Percentiles rank a stretch among this genome's conserved stretches.
phyloP scores from a whole-genome alignment of 2,797 vertebrate species.

The Synaphobranchus kaupii region DNA sequence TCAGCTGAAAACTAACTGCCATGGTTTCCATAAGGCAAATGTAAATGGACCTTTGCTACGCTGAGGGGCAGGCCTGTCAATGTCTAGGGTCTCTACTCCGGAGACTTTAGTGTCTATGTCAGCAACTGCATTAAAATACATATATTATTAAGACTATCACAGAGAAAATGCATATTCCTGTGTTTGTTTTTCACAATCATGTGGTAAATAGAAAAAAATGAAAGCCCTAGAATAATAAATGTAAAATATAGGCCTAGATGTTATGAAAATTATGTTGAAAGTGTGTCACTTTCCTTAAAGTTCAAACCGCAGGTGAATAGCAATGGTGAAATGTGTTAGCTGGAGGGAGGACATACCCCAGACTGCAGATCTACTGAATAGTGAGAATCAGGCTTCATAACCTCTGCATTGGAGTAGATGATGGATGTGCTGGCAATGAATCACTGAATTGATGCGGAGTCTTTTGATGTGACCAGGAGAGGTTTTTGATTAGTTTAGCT shows the following conservation, averaged over 20 bases:
- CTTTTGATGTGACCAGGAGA: not conserved
- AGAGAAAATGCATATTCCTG: too few species aligned
- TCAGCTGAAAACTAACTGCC: not conserved
- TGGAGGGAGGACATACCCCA: not conserved
- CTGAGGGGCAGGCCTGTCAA: not conserved
- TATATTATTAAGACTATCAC: not conserved
- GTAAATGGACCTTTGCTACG: not conserved
- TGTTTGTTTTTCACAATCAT: not conserved
- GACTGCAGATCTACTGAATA: not conserved
- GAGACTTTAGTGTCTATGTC: not conserved
- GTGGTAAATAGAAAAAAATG: not conserved
- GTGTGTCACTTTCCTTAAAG: too few species aligned
- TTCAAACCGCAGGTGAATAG: not conserved
- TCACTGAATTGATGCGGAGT: not conserved
- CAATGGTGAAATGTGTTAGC: not conserved
- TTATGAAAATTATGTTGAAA: too few species aligned
- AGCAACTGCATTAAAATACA: not conserved
- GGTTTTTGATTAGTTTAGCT: not conserved
- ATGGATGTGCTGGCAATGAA: not conserved
- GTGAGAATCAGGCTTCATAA: not conserved
- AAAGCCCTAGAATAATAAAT: too few species aligned
- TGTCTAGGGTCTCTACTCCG: not conserved
- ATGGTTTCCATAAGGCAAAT: not conserved
- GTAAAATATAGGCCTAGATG: too few species aligned
- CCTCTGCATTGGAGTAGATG: not conserved